Evolutionary conservation across 2,888 invertebrate genomes (phyloP).

Genomic region (Cyclophora albipunctata): DNA sequence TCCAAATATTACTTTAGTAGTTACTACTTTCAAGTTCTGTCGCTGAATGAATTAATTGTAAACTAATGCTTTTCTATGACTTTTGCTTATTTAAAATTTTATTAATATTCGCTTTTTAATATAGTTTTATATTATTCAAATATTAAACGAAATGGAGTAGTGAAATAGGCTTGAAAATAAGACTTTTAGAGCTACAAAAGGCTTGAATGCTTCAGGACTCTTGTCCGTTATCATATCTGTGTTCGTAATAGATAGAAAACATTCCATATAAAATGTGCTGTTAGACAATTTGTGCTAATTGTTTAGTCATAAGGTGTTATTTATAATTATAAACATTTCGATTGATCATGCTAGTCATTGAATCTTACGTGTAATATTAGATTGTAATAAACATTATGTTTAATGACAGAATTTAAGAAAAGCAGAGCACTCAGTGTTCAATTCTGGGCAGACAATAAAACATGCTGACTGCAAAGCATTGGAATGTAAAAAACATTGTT

Average conservation of each 20-base stretch:
- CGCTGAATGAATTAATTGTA: neutral
- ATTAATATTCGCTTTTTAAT: neutral
- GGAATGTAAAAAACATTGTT: slow-evolving; percentile 4
- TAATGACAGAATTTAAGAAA: slow-evolving; percentile 4
- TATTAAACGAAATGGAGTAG: neutral
- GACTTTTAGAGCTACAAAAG: neutral
- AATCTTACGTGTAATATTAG: slow-evolving; percentile 1
- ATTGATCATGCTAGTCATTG: slow-evolving; percentile 17
- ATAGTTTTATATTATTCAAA: neutral
- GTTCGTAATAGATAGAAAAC: slow-evolving; percentile 11
- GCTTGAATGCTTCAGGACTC: neutral
- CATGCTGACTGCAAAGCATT: slow-evolving; percentile 10
- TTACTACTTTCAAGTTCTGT: neutral
- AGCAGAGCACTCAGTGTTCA: slow-evolving; percentile 16
- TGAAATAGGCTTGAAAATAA: neutral
- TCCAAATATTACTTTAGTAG: neutral
- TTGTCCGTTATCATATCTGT: slow-evolving; percentile 13
- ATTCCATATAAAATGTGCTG: slow-evolving; percentile 16
- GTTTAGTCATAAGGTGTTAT: slow-evolving; percentile 9
- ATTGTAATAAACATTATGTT: slow-evolving; percentile 7
- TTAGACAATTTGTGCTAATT: slow-evolving; percentile 9
- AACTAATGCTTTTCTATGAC: neutral
- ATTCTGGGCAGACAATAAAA: slow-evolving; percentile 40
- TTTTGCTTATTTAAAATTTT: neutral
- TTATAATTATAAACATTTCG: slow-evolving; percentile 13